Percentiles rank a stretch among this genome's conserved stretches.
Conservation (phyloP, 1,140 invertebrate genomes). For the Caenorhabditis tropicalis region DNA sequence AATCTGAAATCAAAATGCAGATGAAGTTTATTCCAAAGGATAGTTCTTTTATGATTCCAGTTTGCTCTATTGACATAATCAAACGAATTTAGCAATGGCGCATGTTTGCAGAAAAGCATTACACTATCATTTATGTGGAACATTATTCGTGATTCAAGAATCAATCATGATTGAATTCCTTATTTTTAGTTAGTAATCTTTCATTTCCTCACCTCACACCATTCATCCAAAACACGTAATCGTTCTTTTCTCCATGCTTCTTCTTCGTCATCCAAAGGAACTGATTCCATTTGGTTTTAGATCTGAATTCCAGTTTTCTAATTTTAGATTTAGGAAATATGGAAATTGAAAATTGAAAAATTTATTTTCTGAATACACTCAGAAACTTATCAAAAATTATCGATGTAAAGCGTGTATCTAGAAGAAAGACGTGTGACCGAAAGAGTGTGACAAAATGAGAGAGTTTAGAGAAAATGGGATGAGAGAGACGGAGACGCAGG, state of each 20-base stretch:
- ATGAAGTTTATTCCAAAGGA: too few species aligned
- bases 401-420: neutral
- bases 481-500: neutral
- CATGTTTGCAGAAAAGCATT: too few species aligned
- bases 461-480: neutral
- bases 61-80: too few species aligned
- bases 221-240: neutral
- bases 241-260: slow-evolving; percentile 8
- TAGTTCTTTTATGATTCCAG: too few species aligned
- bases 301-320: neutral
- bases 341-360: neutral
- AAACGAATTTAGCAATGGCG: too few species aligned
- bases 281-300: neutral
- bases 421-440: neutral
- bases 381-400: neutral
- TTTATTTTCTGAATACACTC: too few species aligned
- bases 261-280: neutral
- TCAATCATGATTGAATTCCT: too few species aligned
- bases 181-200: too few species aligned
- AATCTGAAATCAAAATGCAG: too few species aligned
- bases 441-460: neutral
- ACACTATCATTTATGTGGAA: too few species aligned
- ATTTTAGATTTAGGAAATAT: neutral
- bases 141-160: too few species aligned
- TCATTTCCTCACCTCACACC: slow-evolving; percentile 19